These are phyloP conservation scores for Taurulus bubalis DNA, from an alignment of 2,113 vertebrate genomes.

Conservation along the genomic window DNA sequence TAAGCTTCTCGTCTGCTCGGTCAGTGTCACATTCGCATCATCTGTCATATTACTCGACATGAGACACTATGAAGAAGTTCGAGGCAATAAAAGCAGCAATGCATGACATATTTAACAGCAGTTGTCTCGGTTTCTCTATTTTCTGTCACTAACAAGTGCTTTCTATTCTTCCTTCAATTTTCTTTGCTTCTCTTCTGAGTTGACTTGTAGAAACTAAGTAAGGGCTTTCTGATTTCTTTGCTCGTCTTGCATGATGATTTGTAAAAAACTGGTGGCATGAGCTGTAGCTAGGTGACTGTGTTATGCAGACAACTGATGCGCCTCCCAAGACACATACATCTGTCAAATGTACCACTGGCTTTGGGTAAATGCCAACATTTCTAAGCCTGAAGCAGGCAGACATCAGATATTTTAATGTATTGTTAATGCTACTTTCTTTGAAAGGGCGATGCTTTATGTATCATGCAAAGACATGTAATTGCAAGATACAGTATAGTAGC, in stretches of 20 bases:
- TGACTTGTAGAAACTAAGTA: constrained; percentile 74
- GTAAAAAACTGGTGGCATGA: constrained; percentile 35
- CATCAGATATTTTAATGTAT: neutral
- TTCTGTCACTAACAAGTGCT: constrained; percentile 53
- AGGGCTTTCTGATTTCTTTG: constrained; percentile 61
- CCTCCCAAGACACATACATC: neutral
- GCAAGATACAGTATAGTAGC: constrained; percentile 6
- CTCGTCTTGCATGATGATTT: constrained; percentile 55
- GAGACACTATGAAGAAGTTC: neutral
- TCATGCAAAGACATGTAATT: constrained; percentile 12
- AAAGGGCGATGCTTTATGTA: neutral
- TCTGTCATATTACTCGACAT: constrained; percentile 20
- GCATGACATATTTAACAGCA: constrained; percentile 15
- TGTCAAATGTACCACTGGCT: neutral
- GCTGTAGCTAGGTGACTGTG: constrained; percentile 12
- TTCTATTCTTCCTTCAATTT: constrained; percentile 49
- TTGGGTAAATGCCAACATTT: neutral
- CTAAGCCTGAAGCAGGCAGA: constrained; percentile 2
- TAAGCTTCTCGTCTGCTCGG: constrained; percentile 31
- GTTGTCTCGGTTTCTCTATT: constrained; percentile 18
- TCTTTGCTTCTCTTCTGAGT: constrained; percentile 62
- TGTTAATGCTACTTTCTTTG: neutral
- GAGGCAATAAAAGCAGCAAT: neutral
- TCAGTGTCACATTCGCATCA: constrained; percentile 20
- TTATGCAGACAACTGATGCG: constrained; percentile 20